Conservation (phyloP, 2,888 invertebrate species). For the Meta bourneti region DNA sequence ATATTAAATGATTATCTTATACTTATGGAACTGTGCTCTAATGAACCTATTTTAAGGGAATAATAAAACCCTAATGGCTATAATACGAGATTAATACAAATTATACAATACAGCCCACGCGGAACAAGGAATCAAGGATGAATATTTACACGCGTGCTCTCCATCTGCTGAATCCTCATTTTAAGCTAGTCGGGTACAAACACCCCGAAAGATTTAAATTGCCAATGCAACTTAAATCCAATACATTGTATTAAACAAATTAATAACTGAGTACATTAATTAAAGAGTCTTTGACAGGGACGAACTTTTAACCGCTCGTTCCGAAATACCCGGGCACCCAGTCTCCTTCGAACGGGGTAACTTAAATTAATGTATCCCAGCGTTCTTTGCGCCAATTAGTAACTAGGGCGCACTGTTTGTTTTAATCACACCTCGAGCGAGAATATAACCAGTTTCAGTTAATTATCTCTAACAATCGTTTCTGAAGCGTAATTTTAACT, state of each 20-base stretch:
- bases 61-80: not conserved
- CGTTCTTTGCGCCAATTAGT: not conserved
- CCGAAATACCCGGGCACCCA: not conserved
- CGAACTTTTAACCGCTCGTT: slow-evolving; percentile 32
- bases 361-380: not conserved
- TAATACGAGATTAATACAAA: not conserved
- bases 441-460: slow-evolving; percentile 37
- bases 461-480: slow-evolving; percentile 31
- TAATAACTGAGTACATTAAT: slow-evolving; percentile 48
- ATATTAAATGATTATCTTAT: not conserved
- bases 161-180: no score
- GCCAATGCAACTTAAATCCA: slow-evolving; percentile 9
- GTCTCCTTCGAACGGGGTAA: not conserved
- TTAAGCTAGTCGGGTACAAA: not conserved
- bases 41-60: not conserved
- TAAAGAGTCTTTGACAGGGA: slow-evolving; percentile 20
- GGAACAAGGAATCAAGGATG: not conserved
- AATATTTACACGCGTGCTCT: not conserved
- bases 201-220: slow-evolving; percentile 18
- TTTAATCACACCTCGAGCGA: slow-evolving; percentile 26
- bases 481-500: slow-evolving; percentile 25
- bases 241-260: slow-evolving; percentile 35
- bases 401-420: slow-evolving; percentile 5
- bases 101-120: not conserved
- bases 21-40: not conserved